Evolutionary conservation across 2,888 invertebrate genomes (phyloP), one percentile per base, ranked within the genome.

Genomic region (Drosophila ustulata): DNA sequence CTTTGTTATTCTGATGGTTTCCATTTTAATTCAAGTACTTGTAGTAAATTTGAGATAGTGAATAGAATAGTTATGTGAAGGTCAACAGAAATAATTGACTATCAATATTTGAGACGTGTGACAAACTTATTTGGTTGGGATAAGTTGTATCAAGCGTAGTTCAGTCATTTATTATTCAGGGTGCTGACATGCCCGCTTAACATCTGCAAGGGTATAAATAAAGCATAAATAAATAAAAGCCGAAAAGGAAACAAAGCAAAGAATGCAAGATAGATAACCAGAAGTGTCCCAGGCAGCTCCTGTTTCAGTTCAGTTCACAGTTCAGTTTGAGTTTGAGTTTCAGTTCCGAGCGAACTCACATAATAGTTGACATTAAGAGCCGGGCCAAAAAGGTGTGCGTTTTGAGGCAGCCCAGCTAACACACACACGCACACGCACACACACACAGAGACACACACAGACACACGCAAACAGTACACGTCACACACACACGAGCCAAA

Each of bases 391-490:
- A 28, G 46, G 9, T 62, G 55, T 62, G 55, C 9, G 55, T 62
- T 47, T 39, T 25, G 45, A 47, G 18, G n/a, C 34, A 13, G 46
- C 56, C 47, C 8, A 25, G 26, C 30, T 39, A 47, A 32, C 46
- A 61, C 8, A 13, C 49, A 67, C 46, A 53, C 23, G 34, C 32
- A 59, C 26, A 45, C 41, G 47, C 43, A 53, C 43, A 46, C 34
- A 64, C 41, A 43, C 56, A 53, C 43, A 46, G 30, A 64, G 32
- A 43, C 56, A 52, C 18, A 59, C 63, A 61, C 25, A 66, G 11
- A 45, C 28, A 66, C 25, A 9, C 34, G 47, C 67, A 74, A 26
- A 52, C 66, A 52, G n/a, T 30, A 66, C 37, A 37, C n/a, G 11
- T 4, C 47, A 53, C 45, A 67, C 32, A 11, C 13, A 57, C 28